Percentiles rank a stretch among this genome's conserved stretches.
These are phyloP conservation scores for Plectrocnemia conspersa DNA, from an alignment of 1,140 invertebrate genomes.

Conservation along the genomic window DNA sequence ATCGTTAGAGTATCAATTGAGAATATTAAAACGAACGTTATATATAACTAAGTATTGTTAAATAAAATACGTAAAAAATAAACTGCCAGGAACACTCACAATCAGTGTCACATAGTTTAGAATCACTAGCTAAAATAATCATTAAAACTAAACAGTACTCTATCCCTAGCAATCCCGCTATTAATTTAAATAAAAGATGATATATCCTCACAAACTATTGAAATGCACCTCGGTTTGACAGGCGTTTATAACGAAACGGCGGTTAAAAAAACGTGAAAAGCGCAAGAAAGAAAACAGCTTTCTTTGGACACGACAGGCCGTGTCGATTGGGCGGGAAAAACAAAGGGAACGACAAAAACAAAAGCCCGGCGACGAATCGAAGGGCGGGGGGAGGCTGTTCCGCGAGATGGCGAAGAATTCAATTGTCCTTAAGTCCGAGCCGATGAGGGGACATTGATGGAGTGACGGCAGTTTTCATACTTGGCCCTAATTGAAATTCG, in stretches of 20 bases:
- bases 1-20: too few relatives aligned
- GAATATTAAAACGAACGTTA: too few relatives aligned
- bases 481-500: constrained; percentile 1
- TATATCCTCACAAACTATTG: constrained; percentile 4
- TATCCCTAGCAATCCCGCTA: too few relatives aligned
- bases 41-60: too few relatives aligned
- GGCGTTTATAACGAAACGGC: constrained; percentile 23
- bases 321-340: constrained; percentile 13
- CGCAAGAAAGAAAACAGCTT: constrained; percentile 32
- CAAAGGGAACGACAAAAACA: constrained; percentile 12
- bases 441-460: neutral
- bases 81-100: too few relatives aligned
- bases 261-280: constrained; percentile 26
- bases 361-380: constrained; percentile 13
- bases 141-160: too few relatives aligned
- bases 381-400: neutral
- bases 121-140: too few relatives aligned
- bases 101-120: too few relatives aligned
- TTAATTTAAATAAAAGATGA: too few relatives aligned
- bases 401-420: too few relatives aligned
- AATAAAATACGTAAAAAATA: too few relatives aligned
- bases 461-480: too few relatives aligned
- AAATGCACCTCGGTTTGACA: constrained; percentile 19
- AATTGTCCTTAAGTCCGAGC: neutral
- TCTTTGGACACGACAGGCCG: constrained; percentile 22